Evolutionary conservation across 2,888 invertebrate genomes (phyloP).

Genomic region (Rhimphoctona megacephalus): DNA sequence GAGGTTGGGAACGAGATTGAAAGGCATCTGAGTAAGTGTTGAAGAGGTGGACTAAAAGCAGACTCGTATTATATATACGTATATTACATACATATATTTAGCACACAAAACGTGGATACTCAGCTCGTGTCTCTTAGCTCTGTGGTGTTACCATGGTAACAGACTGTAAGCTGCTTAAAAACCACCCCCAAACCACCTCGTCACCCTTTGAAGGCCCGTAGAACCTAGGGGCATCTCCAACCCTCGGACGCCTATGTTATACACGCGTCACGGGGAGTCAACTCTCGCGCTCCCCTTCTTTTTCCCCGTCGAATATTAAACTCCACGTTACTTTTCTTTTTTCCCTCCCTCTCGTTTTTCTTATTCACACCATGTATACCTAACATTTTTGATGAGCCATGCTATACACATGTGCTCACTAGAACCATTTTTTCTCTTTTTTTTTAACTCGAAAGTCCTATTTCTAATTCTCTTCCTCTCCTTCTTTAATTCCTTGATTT

Average conservation of each 20-base stretch:
- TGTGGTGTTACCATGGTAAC: constrained; percentile 83
- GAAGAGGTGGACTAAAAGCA: constrained; percentile 25
- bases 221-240: constrained; percentile 60
- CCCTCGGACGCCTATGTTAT: constrained; percentile 45
- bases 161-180: constrained; percentile 84
- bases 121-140: constrained; percentile 80
- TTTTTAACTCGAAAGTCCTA: constrained; percentile 23
- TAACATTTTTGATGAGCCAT: constrained; percentile 33
- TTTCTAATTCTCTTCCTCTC: constrained; percentile 35
- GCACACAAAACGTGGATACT: constrained; percentile 66
- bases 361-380: constrained; percentile 29
- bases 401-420: neutral
- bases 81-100: neutral
- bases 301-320: constrained; percentile 49
- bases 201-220: constrained; percentile 65
- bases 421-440: constrained; percentile 1
- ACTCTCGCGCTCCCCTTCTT: constrained; percentile 68
- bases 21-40: constrained; percentile 32
- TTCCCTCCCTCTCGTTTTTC: constrained; percentile 35
- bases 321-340: constrained; percentile 41
- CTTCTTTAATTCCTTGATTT: constrained; percentile 33
- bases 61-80: neutral
- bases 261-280: constrained; percentile 74
- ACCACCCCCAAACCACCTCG: constrained; percentile 75
- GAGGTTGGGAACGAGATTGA: constrained; percentile 53